Percentiles rank a stretch among this genome's conserved stretches.
phyloP scores from a whole-genome alignment of 2,888 invertebrate genomes.

The Cyclophora punctaria region DNA sequence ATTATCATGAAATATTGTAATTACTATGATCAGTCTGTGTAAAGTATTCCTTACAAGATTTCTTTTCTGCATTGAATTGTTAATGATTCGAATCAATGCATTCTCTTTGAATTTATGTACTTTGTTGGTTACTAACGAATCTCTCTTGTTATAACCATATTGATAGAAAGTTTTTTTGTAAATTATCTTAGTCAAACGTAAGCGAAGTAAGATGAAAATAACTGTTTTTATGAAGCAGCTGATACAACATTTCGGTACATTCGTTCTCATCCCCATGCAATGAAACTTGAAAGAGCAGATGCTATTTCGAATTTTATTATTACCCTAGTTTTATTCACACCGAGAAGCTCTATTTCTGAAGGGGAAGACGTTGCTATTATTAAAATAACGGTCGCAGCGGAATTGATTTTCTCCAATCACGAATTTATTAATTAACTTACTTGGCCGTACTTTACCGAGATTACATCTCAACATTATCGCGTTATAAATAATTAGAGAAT shows the following conservation, averaged over 20 bases:
- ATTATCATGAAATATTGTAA: neutral
- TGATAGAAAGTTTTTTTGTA: neutral
- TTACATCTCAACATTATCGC: too few relatives aligned
- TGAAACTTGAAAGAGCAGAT: constrained; percentile 37
- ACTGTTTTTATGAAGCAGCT: neutral
- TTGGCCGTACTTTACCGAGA: too few relatives aligned
- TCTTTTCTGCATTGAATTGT: constrained; percentile 25
- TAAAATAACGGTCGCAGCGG: too few relatives aligned
- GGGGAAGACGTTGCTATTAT: too few relatives aligned
- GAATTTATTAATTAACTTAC: too few relatives aligned
- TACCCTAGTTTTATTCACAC: neutral
- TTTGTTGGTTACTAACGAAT: constrained; percentile 7
- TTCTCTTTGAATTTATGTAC: constrained; percentile 19
- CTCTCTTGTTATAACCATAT: constrained; percentile 2
- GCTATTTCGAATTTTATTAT: constrained; percentile 26
- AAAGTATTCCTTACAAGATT: constrained; percentile 3
- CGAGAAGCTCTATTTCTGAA: too few relatives aligned
- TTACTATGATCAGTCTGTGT: too few relatives aligned
- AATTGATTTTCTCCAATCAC: too few relatives aligned
- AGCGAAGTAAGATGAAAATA: too few relatives aligned
- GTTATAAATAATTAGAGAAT: too few relatives aligned
- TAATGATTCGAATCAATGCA: constrained; percentile 21
- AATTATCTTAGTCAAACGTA: too few relatives aligned
- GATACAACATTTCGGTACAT: constrained; percentile 19
- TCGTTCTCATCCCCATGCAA: constrained; percentile 26